Evolutionary conservation across 2,797 vertebrate species (phyloP).

Genomic region (Sebastes jordani): DNA sequence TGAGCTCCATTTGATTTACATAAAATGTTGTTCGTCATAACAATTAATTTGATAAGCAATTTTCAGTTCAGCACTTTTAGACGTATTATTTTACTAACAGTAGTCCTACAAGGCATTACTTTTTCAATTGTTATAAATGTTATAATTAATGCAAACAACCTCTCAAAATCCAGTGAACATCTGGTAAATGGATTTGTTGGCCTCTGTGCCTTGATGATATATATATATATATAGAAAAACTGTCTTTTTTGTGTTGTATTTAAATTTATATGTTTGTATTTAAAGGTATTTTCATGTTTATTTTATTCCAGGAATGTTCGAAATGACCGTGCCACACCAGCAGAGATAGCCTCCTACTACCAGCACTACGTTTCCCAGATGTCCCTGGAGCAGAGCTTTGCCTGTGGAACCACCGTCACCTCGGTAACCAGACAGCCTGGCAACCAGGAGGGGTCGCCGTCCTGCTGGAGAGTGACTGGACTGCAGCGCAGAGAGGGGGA

Average conservation of each 20-base stretch:
- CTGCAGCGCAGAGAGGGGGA: conserved; percentile 65
- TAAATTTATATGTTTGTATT: neutral
- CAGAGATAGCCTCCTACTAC: conserved; percentile 87
- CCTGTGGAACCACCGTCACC: conserved; percentile 79
- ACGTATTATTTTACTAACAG: neutral
- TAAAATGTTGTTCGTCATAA: neutral
- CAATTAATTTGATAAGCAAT: neutral
- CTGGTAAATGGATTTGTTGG: too few relatives aligned
- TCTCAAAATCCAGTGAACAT: too few relatives aligned
- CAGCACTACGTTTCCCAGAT: conserved; percentile 83
- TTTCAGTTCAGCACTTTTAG: neutral
- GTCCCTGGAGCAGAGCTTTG: conserved; percentile 82
- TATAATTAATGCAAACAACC: neutral
- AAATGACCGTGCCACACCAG: conserved; percentile 84
- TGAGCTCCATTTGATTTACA: neutral
- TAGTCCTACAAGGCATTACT: neutral
- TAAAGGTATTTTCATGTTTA: neutral
- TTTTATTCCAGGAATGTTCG: conserved; percentile 76
- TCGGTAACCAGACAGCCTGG: conserved; percentile 67
- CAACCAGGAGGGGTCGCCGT: conserved; percentile 29
- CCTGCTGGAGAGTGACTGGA: conserved; percentile 73
- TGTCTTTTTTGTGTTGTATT: neutral
- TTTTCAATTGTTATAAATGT: neutral
- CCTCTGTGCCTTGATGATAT: neutral
- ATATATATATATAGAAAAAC: neutral